Conservation (phyloP, 2,113 vertebrate genomes). For the Spea bombifrons region DNA sequence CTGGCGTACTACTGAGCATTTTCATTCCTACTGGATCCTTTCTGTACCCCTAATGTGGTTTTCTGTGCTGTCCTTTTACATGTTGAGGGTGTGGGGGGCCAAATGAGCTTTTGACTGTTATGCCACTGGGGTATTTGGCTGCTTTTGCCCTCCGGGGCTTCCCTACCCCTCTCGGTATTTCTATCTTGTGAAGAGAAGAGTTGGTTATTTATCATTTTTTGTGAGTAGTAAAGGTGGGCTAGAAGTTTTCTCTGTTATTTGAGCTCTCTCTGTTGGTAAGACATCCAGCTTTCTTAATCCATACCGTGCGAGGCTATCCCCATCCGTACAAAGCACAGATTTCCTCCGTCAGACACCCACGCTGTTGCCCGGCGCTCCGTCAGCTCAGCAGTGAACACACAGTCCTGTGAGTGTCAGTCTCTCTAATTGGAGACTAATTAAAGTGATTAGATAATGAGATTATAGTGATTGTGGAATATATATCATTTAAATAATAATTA, state of each 20-base stretch:
- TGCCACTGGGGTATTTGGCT: too few relatives aligned
- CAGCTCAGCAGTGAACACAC: background rate
- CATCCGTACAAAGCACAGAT: background rate
- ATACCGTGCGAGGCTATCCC: background rate
- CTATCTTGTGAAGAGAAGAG: too few relatives aligned
- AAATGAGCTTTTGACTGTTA: too few relatives aligned
- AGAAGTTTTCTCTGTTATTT: too few relatives aligned
- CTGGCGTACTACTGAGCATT: too few relatives aligned
- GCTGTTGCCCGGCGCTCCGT: background rate
- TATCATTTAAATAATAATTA: constrained; percentile 45
- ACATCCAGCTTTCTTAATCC: background rate
- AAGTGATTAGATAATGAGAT: constrained; percentile 43
- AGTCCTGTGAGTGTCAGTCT: constrained; percentile 22
- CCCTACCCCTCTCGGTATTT: background rate
- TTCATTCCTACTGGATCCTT: too few relatives aligned
- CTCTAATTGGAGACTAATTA: constrained; percentile 39
- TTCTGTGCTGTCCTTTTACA: too few relatives aligned
- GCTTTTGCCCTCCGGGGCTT: too few relatives aligned
- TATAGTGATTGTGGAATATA: constrained; percentile 35
- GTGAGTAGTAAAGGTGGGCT: too few relatives aligned
- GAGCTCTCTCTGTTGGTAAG: background rate
- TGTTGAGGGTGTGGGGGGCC: too few relatives aligned
- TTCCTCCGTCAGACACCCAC: constrained; percentile 1
- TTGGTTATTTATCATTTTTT: too few relatives aligned
- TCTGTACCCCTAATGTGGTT: too few relatives aligned